A percentile compares a stretch with the other conserved stretches of the same genome.
These are phyloP conservation scores for Zoanthus gigantus DNA, from an alignment of 92 coral and sea anemone genomes.

Conservation along the genomic window DNA sequence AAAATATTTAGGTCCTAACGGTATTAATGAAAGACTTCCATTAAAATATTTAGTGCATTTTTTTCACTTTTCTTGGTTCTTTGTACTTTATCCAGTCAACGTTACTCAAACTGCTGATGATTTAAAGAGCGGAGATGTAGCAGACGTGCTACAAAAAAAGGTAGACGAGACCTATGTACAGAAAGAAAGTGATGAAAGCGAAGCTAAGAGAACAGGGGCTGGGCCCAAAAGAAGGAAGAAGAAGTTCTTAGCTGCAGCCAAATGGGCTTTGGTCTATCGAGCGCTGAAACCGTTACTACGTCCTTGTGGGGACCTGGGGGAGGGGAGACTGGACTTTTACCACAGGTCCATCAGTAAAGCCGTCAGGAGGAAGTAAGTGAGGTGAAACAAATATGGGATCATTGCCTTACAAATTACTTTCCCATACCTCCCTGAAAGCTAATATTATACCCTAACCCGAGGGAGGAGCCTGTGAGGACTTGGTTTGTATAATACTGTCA, in stretches of 20 bases:
- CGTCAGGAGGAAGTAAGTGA: slow-evolving; percentile 89
- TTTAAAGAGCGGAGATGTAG: slow-evolving; percentile 63
- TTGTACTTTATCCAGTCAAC: slow-evolving; percentile 29
- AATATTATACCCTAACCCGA: too few relatives aligned
- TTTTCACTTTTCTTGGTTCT: too few relatives aligned
- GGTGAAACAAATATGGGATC: neutral
- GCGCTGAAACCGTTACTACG: slow-evolving; percentile 97
- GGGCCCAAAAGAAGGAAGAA: slow-evolving; percentile 55
- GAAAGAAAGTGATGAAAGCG: slow-evolving; percentile 56
- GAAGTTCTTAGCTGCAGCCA: slow-evolving; percentile 91
- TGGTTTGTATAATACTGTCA: too few relatives aligned
- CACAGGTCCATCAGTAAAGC: slow-evolving; percentile 99
- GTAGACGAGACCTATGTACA: slow-evolving; percentile 93
- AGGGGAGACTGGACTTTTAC: slow-evolving; percentile 96
- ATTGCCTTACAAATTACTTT: neutral
- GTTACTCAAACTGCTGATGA: neutral
- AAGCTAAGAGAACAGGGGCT: slow-evolving; percentile 11
- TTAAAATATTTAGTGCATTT: too few relatives aligned
- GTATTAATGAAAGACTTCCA: too few relatives aligned
- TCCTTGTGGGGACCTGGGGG: slow-evolving; percentile 99
- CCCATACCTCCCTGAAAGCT: neutral
- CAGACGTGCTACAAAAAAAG: slow-evolving; percentile 87
- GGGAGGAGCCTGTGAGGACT: too few relatives aligned
- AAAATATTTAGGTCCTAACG: too few relatives aligned
- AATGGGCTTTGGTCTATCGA: slow-evolving; percentile 98